These are phyloP conservation scores for Pelosia muscerda DNA, from an alignment of 2,888 invertebrate species.

Conservation along the genomic window DNA sequence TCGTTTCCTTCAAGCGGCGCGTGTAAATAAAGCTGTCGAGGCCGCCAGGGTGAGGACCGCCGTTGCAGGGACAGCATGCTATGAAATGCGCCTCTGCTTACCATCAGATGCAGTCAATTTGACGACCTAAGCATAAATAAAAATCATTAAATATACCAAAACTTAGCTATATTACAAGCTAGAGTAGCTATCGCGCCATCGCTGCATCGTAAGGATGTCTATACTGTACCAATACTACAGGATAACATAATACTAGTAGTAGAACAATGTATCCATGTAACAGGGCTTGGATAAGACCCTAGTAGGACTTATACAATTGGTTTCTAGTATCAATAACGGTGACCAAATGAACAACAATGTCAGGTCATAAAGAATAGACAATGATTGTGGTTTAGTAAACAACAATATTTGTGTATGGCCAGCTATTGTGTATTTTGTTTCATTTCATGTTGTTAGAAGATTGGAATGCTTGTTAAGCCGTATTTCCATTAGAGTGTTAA, in stretches of 20 bases:
- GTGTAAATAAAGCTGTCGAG: too few species aligned
- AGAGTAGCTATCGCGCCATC: neutral
- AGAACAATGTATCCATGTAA: conserved; percentile 37
- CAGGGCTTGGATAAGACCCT: conserved; percentile 55
- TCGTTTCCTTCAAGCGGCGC: too few species aligned
- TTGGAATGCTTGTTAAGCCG: conserved; percentile 42
- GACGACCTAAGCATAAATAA: too few species aligned
- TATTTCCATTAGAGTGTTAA: too few species aligned
- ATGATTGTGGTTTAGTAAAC: conserved; percentile 47
- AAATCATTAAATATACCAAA: too few species aligned
- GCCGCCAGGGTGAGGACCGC: too few species aligned
- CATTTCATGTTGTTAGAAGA: conserved; percentile 43
- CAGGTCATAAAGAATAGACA: conserved; percentile 46
- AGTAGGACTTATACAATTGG: conserved; percentile 50
- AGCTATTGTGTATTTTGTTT: conserved; percentile 42
- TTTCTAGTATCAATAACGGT: conserved; percentile 27
- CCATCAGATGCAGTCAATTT: too few species aligned
- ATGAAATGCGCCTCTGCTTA: too few species aligned
- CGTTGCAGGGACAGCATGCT: too few species aligned
- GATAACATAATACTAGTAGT: conserved; percentile 12
- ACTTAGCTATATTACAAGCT: too few species aligned
- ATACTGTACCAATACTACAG: neutral
- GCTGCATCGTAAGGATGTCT: conserved; percentile 5
- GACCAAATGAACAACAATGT: conserved; percentile 38
- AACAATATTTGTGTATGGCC: conserved; percentile 35